A percentile compares a stretch with the other conserved stretches of the same genome.
These are phyloP conservation scores for Tachysurus vachellii DNA, from an alignment of 2,113 vertebrate genomes.

Conservation along the genomic window DNA sequence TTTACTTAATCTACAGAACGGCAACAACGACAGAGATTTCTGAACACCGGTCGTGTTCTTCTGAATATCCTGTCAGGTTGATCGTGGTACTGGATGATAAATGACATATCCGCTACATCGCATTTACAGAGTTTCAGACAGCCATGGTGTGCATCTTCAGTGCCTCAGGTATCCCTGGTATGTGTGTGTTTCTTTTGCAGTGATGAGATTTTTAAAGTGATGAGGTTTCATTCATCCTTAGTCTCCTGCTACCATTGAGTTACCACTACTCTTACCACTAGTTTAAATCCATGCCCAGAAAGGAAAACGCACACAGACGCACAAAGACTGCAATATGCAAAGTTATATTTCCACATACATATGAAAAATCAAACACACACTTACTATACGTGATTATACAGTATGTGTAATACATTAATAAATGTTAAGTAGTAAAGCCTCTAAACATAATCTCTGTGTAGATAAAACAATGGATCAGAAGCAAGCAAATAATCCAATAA, in stretches of 20 bases:
- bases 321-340: background rate
- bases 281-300: background rate
- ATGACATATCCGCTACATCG: background rate
- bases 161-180: background rate
- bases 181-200: background rate
- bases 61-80: background rate
- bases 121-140: background rate
- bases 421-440: background rate
- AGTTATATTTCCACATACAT: background rate
- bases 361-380: slow-evolving; percentile 1
- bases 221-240: background rate
- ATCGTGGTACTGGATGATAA: background rate
- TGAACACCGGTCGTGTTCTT: background rate
- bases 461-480: background rate
- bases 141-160: background rate
- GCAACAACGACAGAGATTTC: background rate
- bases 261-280: slow-evolving; percentile 13
- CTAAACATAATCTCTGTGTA: background rate
- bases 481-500: background rate
- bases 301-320: background rate
- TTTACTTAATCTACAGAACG: background rate
- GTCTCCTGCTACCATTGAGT: slow-evolving; percentile 36
- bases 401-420: background rate
- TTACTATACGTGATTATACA: background rate
- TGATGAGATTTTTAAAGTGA: background rate